Percentiles rank a stretch among this genome's conserved stretches.
These are phyloP conservation scores for Octopus bimaculoides DNA, from an alignment of 1,140 invertebrate species.

Conservation along the genomic window DNA sequence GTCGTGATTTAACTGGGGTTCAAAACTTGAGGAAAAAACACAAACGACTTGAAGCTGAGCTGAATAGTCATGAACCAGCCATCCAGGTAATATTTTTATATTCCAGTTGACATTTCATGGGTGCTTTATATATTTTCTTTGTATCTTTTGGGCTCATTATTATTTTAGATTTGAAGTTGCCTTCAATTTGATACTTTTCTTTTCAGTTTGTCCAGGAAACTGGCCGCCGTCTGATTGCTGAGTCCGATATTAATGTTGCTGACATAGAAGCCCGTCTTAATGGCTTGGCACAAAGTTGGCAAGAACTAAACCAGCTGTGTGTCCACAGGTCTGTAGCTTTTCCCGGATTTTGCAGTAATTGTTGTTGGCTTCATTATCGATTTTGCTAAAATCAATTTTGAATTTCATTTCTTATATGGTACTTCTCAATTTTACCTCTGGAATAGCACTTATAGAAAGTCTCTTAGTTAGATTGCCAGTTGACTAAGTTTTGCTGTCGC, in stretches of 20 bases:
- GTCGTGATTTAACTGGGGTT: slow-evolving; percentile 94
- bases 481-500: too few species aligned
- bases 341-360: too few species aligned
- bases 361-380: too few species aligned
- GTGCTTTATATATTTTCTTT: neutral
- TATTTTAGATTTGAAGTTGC: neutral
- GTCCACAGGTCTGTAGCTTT: slow-evolving; percentile 55
- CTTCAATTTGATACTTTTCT: neutral
- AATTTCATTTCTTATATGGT: too few species aligned
- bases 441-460: too few species aligned
- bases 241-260: slow-evolving; percentile 86
- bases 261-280: slow-evolving; percentile 79
- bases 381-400: too few species aligned
- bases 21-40: slow-evolving; percentile 99
- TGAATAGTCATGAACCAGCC: slow-evolving; percentile 93
- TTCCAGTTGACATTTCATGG: neutral
- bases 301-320: slow-evolving; percentile 84
- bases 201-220: slow-evolving; percentile 84
- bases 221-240: slow-evolving; percentile 93
- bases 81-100: slow-evolving; percentile 67
- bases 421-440: too few species aligned
- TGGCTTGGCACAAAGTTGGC: slow-evolving; percentile 84
- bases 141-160: neutral
- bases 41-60: slow-evolving; percentile 92
- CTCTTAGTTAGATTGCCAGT: too few species aligned